phyloP scores from a whole-genome alignment of 2,797 vertebrate species.

The Spinibarbus caldwelli region DNA sequence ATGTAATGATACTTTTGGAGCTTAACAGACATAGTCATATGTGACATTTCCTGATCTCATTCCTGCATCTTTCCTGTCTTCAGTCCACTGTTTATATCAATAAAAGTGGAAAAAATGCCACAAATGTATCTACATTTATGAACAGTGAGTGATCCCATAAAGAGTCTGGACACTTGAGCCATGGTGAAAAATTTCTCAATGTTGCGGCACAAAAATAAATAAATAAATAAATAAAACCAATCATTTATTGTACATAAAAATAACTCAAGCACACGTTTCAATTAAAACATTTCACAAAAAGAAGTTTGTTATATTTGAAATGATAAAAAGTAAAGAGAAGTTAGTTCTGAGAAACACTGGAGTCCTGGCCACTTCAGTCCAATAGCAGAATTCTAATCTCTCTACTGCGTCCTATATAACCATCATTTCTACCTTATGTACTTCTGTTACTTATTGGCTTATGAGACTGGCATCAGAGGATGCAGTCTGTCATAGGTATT shows the following conservation, averaged over 20 bases:
- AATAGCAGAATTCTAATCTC: neutral
- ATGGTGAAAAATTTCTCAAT: neutral
- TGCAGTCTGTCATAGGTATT: conserved; percentile 53
- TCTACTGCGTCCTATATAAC: conserved; percentile 4
- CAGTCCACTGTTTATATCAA: neutral
- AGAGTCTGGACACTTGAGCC: neutral
- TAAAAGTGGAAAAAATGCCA: neutral
- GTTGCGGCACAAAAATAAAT: neutral
- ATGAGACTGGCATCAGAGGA: conserved; percentile 47
- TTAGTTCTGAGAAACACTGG: neutral
- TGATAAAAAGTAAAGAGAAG: neutral
- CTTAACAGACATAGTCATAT: neutral
- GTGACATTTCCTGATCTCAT: neutral
- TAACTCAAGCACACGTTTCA: neutral
- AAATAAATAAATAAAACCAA: neutral
- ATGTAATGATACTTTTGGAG: neutral
- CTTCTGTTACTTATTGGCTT: conserved; percentile 26
- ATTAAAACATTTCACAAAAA: neutral
- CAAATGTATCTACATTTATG: neutral
- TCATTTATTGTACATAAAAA: neutral
- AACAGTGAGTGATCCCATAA: neutral
- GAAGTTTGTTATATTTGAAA: neutral
- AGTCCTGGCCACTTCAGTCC: neutral
- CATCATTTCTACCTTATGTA: conserved; percentile 7
- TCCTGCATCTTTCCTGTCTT: neutral